These are phyloP conservation scores for Beroe forskalii DNA, from an alignment of 37 sponge, comb jelly and placozoan genomes.

Conservation along the genomic window DNA sequence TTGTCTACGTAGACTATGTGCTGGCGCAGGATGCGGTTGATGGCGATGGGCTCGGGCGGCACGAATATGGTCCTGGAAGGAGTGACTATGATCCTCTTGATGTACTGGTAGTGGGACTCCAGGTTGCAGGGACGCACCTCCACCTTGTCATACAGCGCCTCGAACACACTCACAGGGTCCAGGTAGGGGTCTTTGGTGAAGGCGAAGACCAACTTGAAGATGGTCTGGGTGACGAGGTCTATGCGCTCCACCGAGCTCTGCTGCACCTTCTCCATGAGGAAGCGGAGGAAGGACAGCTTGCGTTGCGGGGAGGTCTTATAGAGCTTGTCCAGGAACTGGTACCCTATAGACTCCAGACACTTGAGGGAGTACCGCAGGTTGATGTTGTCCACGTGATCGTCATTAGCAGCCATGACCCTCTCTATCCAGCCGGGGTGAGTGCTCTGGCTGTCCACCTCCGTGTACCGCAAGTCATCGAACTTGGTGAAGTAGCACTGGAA, in stretches of 20 bases:
- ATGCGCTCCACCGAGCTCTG: neutral
- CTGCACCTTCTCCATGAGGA: neutral
- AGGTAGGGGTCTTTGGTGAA: constrained; percentile 44
- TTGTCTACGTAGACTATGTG: constrained; percentile 46
- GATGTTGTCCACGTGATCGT: neutral
- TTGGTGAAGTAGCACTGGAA: constrained; percentile 60
- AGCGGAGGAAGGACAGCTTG: constrained; percentile 25
- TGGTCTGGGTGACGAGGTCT: constrained; percentile 56
- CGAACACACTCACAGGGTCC: constrained; percentile 33
- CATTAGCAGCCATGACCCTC: neutral
- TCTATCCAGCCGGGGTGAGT: neutral
- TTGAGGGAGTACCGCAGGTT: constrained; percentile 24
- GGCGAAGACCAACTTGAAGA: constrained; percentile 25
- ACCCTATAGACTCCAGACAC: constrained; percentile 59
- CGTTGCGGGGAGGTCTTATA: constrained; percentile 34
- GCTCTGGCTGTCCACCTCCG: neutral
- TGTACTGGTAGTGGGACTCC: constrained; percentile 54
- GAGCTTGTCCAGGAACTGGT: constrained; percentile 58
- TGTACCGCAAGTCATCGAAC: constrained; percentile 44
- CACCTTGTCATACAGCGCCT: neutral
- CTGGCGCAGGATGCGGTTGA: constrained; percentile 37
- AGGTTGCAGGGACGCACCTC: neutral
- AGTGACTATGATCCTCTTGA: constrained; percentile 59
- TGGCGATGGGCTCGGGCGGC: constrained; percentile 63
- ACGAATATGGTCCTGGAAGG: constrained; percentile 41